A percentile compares a stretch with the other conserved stretches of the same genome.
phyloP scores from a whole-genome alignment of 1,140 invertebrate genomes.

The Bombus sibiricus region DNA sequence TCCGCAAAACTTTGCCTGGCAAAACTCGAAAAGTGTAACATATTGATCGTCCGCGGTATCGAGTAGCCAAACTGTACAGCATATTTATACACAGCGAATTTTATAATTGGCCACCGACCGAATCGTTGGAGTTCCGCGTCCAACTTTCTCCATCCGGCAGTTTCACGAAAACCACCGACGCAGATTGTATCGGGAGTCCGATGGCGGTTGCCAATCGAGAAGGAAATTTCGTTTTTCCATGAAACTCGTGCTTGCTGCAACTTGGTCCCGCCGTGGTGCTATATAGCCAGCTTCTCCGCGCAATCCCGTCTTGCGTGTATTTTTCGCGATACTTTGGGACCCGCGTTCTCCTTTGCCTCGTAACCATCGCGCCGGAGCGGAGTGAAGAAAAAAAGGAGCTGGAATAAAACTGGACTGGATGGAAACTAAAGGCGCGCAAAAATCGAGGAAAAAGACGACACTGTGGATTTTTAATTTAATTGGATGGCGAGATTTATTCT shows the following conservation, averaged over 20 bases:
- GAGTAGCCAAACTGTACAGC: too few relatives aligned
- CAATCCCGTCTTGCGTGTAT: too few relatives aligned
- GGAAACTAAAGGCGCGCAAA: too few relatives aligned
- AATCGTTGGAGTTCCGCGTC: too few relatives aligned
- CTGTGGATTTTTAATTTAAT: background rate
- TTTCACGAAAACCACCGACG: background rate
- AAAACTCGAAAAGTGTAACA: slow-evolving; percentile 7
- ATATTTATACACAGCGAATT: slow-evolving; percentile 26
- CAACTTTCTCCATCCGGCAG: slow-evolving; percentile 25
- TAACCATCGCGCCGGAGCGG: too few relatives aligned
- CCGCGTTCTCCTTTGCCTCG: too few relatives aligned
- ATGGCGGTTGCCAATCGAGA: background rate
- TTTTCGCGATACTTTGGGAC: too few relatives aligned
- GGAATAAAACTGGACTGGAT: too few relatives aligned
- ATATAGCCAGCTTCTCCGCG: too few relatives aligned
- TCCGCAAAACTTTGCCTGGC: slow-evolving; percentile 1
- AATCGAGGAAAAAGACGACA: too few relatives aligned
- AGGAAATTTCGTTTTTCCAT: slow-evolving; percentile 37
- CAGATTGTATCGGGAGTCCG: background rate
- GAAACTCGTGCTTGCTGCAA: slow-evolving; percentile 29
- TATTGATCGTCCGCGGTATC: slow-evolving; percentile 17
- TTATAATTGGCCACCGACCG: slow-evolving; percentile 32
- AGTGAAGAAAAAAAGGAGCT: too few relatives aligned
- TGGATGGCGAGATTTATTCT: background rate
- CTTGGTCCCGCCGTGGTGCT: slow-evolving; percentile 32